Evolutionary conservation across 2,113 vertebrate species (phyloP), one percentile per base, ranked within the genome.

Genomic region (Eubucco bourcierii): DNA sequence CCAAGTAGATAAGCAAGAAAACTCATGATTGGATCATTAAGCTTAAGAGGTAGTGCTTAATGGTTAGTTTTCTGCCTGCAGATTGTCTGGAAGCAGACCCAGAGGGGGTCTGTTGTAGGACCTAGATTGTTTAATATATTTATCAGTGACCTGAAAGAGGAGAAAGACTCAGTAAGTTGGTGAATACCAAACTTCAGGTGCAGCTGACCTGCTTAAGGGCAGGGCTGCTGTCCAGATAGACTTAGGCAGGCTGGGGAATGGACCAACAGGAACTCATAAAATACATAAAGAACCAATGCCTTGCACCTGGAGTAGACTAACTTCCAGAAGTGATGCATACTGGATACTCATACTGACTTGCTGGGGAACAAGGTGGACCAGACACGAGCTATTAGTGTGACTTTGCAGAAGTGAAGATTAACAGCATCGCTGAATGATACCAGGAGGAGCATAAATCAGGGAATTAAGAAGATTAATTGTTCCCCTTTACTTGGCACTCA

Each of bases 401-500:
- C 52, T 44, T 70, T 68, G 56, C 17, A n/a, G 46, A 9, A 74
- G 18, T 5, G 58, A 63, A 71, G 41, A 56, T n/a, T 73, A 14
- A 27, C 60, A 33, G 77, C 60, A 20, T 25, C 28, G 25, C 19
- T 0, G 0, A 20, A 7, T 70, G 50, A 8, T 53, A 58, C 1
- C 39, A 58, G 34, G 12, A 88, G 74, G 56, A 82, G 7, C 1
- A 1, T 50, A 63, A 87, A 41, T 19, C 28, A 15, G 72, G 46
- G 52, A 77, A 66, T 55, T 39, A 31, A 53, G 34, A 15, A 24
- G 64, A 80, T 24, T 24, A 18, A 28, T 24, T 1, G 1, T 59
- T 81, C 24, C 8, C 24, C 12, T 80, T 66, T 66, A 4, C 25
- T 60, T 91, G 37, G 8, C 47, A 24, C 19, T 61, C 34, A 21